A percentile compares a stretch with the other conserved stretches of the same genome.
These are phyloP conservation scores for Drosophila hydei DNA, from an alignment of 1,140 invertebrate species.

Conservation along the genomic window DNA sequence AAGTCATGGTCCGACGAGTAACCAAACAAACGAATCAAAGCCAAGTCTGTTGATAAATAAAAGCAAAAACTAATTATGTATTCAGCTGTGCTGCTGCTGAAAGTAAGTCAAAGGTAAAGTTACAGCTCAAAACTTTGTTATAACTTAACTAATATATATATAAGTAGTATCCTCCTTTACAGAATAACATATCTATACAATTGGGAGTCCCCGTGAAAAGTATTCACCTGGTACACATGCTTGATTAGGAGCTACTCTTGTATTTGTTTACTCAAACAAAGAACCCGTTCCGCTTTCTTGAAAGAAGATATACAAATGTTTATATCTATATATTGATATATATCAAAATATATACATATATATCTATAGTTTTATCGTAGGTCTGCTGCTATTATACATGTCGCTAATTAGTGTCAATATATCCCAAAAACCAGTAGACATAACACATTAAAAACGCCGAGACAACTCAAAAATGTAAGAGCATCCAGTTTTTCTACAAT, in stretches of 20 bases:
- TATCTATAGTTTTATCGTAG: not conserved
- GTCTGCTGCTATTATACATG: conserved; percentile 16
- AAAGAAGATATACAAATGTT: no score
- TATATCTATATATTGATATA: not conserved
- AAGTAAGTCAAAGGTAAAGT: no score
- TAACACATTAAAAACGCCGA: conserved; percentile 17
- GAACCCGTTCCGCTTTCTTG: no score
- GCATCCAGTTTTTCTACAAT: conserved; percentile 26
- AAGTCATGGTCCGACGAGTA: conserved; percentile 63
- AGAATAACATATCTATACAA: no score
- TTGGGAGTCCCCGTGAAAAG: no score
- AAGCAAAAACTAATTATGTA: not conserved
- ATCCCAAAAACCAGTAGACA: conserved; percentile 54
- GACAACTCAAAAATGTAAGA: conserved; percentile 24
- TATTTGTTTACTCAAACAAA: no score
- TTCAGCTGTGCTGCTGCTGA: not conserved
- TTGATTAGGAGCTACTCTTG: no score
- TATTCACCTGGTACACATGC: no score
- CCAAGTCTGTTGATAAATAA: not conserved
- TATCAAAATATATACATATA: conserved; percentile 20
- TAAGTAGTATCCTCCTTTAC: no score
- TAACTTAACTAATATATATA: no score
- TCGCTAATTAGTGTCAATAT: conserved; percentile 47
- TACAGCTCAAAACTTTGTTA: no score
- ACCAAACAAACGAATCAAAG: conserved; percentile 23